phyloP scores from a whole-genome alignment of 2,888 invertebrate genomes.

The Microctonus hyperodae region DNA sequence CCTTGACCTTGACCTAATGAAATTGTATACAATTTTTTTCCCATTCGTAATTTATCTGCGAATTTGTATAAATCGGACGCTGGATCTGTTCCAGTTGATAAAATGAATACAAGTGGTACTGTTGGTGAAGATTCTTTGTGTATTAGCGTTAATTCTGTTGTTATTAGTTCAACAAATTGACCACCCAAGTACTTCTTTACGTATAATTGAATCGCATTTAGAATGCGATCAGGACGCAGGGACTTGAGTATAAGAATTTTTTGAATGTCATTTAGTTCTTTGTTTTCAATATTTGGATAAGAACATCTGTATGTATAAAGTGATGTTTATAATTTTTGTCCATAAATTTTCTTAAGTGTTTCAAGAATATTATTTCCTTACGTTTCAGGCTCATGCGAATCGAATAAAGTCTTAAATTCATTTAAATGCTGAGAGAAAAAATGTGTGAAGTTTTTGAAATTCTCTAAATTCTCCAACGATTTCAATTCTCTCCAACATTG shows the following conservation, averaged over 20 bases:
- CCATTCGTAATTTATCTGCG: conserved; percentile 80
- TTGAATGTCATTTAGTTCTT: conserved; percentile 72
- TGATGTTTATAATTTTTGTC: no score
- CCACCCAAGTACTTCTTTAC: conserved; percentile 75
- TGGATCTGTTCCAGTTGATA: conserved; percentile 92
- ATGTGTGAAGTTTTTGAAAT: conserved; percentile 70
- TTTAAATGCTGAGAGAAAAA: conserved; percentile 67
- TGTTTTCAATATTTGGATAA: background rate
- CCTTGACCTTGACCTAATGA: conserved; percentile 92
- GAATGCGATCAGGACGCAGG: conserved; percentile 84
- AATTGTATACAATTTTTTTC: conserved; percentile 79
- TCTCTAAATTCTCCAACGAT: conserved; percentile 72
- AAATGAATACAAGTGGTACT: conserved; percentile 85
- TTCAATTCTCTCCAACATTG: conserved; percentile 85
- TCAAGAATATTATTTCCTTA: conserved; percentile 47
- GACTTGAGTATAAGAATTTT: conserved; percentile 81
- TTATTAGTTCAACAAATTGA: conserved; percentile 85
- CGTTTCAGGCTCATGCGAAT: conserved; percentile 74
- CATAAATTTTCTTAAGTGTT: no score
- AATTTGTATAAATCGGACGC: conserved; percentile 83
- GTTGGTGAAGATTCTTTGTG: conserved; percentile 80
- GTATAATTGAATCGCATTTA: conserved; percentile 79
- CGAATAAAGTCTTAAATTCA: conserved; percentile 72
- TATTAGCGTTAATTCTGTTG: conserved; percentile 81
- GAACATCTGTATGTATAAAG: background rate